Percentiles rank a stretch among this genome's conserved stretches.
Evolutionary conservation across 2,888 invertebrate species (phyloP).

Genomic region (Aporophyla nigra): DNA sequence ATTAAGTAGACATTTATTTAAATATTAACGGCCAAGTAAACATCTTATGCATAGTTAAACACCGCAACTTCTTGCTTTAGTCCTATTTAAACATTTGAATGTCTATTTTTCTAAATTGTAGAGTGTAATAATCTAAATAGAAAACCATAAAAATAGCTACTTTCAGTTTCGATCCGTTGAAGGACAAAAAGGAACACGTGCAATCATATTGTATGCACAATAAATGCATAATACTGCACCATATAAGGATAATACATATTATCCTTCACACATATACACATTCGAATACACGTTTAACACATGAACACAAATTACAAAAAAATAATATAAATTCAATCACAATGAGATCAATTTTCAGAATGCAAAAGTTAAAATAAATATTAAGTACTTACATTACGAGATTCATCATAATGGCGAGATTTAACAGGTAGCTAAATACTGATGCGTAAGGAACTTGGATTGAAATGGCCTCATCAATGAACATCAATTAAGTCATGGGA

Average conservation of each 20-base stretch:
- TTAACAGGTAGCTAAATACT: slow-evolving; percentile 79
- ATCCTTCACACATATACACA: slow-evolving; percentile 67
- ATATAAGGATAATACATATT: slow-evolving; percentile 59
- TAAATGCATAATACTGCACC: slow-evolving; percentile 59
- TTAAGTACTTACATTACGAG: slow-evolving; percentile 76
- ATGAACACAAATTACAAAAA: slow-evolving; percentile 64
- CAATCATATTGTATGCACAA: slow-evolving; percentile 58
- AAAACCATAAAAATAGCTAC: slow-evolving; percentile 45
- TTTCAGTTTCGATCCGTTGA: slow-evolving; percentile 30
- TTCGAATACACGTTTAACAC: slow-evolving; percentile 60
- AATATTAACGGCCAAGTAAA: slow-evolving; percentile 53
- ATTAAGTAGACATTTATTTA: slow-evolving; percentile 62
- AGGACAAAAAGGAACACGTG: slow-evolving; percentile 45
- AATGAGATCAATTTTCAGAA: slow-evolving; percentile 75
- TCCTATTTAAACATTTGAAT: slow-evolving; percentile 39
- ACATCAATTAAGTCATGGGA: slow-evolving; percentile 64
- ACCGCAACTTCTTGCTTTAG: slow-evolving; percentile 36
- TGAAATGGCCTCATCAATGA: slow-evolving; percentile 72
- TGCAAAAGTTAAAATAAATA: slow-evolving; percentile 71
- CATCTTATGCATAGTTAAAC: slow-evolving; percentile 51
- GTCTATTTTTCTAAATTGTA: slow-evolving; percentile 31
- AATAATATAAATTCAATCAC: slow-evolving; percentile 66
- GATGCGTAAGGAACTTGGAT: slow-evolving; percentile 80
- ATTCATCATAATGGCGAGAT: slow-evolving; percentile 81
- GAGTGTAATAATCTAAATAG: slow-evolving; percentile 31